A percentile compares a stretch with the other conserved stretches of the same genome.
These are phyloP conservation scores for Periophthalmodon schlosseri DNA, from an alignment of 2,113 vertebrate genomes.

Conservation along the genomic window DNA sequence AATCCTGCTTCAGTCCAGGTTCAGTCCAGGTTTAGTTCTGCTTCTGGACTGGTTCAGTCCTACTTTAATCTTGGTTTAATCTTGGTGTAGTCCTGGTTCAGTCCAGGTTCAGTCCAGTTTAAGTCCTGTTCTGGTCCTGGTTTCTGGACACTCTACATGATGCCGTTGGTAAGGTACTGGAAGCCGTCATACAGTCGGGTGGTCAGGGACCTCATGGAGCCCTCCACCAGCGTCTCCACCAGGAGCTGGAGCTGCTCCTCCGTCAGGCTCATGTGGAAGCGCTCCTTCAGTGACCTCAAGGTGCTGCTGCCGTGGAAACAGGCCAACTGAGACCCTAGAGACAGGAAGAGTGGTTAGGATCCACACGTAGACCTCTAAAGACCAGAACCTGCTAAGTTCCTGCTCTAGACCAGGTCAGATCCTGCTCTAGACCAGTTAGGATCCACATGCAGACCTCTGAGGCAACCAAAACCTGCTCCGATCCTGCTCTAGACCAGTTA, in stretches of 20 bases:
- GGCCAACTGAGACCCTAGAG: slow-evolving; percentile 87
- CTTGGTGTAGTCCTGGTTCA: no score
- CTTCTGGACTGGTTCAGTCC: no score
- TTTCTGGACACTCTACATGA: slow-evolving; percentile 72
- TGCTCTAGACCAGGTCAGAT: no score
- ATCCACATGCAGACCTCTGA: no score
- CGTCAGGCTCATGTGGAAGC: slow-evolving; percentile 96
- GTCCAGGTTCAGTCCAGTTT: no score
- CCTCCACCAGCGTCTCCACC: slow-evolving; percentile 93
- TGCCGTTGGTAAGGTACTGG: slow-evolving; percentile 98
- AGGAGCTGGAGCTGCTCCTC: slow-evolving; percentile 96
- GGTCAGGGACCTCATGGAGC: slow-evolving; percentile 92
- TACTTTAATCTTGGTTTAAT: no score
- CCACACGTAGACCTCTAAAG: neutral
- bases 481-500: neutral
- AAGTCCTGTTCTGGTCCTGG: neutral
- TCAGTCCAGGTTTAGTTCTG: no score
- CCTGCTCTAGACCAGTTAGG: no score
- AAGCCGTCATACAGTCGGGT: slow-evolving; percentile 96
- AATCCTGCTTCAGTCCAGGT: no score
- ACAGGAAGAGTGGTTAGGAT: neutral
- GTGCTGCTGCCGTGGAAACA: slow-evolving; percentile 95
- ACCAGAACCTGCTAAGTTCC: no score
- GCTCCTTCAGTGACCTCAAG: slow-evolving; percentile 92
- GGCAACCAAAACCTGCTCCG: no score